These are phyloP conservation scores for Notamacropus eugenii DNA, from an alignment of 2,797 vertebrate species.

Conservation along the genomic window DNA sequence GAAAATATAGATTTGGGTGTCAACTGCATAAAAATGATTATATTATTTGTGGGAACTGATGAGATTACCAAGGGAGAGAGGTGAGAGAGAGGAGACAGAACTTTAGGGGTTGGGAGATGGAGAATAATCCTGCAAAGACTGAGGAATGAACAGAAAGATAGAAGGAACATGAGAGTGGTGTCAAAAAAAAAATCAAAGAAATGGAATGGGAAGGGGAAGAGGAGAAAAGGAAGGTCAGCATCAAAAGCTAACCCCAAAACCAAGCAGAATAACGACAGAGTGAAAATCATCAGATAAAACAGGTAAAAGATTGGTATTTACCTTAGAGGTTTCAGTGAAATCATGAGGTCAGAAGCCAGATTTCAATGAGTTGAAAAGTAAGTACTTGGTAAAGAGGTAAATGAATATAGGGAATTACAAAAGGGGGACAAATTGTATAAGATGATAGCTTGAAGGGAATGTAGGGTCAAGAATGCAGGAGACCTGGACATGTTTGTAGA, in stretches of 20 bases:
- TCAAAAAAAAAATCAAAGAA: neutral
- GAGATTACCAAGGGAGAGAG: neutral
- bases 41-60: neutral
- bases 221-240: neutral
- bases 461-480: neutral
- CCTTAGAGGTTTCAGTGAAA: neutral
- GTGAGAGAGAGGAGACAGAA: neutral
- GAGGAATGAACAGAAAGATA: neutral
- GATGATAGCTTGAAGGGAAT: neutral
- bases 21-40: neutral
- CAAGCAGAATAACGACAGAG: neutral
- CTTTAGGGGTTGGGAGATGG: neutral
- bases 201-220: neutral
- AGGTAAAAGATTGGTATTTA: neutral
- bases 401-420: neutral
- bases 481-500: neutral
- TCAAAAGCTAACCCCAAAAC: neutral
- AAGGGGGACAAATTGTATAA: neutral
- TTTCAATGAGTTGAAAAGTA: neutral
- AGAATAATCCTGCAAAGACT: neutral
- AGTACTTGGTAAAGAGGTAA: neutral
- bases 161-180: neutral
- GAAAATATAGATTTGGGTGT: neutral
- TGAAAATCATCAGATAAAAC: neutral
- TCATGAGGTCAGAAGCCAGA: neutral